These are phyloP conservation scores for Mesorhabditis belari DNA, from an alignment of 2,888 invertebrate genomes.

Conservation along the genomic window DNA sequence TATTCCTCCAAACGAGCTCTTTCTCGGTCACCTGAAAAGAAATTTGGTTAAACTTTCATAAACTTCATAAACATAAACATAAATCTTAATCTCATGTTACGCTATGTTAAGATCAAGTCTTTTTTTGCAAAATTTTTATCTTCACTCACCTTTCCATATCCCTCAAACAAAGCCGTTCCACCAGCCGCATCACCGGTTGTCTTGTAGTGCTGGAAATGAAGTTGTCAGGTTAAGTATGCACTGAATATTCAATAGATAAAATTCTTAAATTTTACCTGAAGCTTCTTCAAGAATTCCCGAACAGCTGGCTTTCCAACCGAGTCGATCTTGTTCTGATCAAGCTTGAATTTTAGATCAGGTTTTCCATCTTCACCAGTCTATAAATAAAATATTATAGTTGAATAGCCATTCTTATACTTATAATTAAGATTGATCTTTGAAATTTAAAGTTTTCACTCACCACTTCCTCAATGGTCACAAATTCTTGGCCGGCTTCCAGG, in stretches of 20 bases:
- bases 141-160: conserved; percentile 70
- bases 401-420: too few relatives aligned
- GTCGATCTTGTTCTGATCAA: conserved; percentile 71
- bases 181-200: conserved; percentile 73
- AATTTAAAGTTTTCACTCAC: background rate
- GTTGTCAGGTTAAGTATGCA: background rate
- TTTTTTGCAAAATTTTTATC: too few relatives aligned
- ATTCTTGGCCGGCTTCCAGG: conserved; percentile 76
- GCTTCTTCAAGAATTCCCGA: conserved; percentile 74
- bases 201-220: conserved; percentile 67
- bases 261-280: conserved; percentile 64
- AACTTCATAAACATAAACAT: too few relatives aligned
- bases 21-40: conserved; percentile 19
- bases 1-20: conserved; percentile 77
- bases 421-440: background rate
- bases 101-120: too few relatives aligned
- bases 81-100: too few relatives aligned
- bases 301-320: conserved; percentile 78
- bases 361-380: background rate
- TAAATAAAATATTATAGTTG: background rate
- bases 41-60: too few relatives aligned
- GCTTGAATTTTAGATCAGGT: conserved; percentile 69
- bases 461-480: conserved; percentile 69
- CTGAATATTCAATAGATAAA: background rate
- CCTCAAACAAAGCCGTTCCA: conserved; percentile 71